These are phyloP conservation scores for Stratiolaelaps scimitus DNA, from an alignment of 1,140 invertebrate genomes.

Conservation along the genomic window DNA sequence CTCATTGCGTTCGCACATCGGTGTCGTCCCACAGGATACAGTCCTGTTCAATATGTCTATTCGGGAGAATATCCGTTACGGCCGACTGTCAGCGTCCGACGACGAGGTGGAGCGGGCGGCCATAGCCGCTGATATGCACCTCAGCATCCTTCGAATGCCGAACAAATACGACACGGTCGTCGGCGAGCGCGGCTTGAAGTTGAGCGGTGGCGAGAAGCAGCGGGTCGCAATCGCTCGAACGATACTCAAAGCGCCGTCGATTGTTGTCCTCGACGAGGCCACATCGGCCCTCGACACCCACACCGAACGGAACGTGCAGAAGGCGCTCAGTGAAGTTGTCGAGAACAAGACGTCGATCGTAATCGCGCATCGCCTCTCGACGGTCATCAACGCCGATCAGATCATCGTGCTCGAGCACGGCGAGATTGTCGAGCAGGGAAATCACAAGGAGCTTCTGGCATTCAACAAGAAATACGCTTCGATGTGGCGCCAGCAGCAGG, in stretches of 20 bases:
- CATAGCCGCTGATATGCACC: conserved; percentile 81
- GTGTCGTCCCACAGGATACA: conserved; percentile 93
- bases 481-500: conserved; percentile 78
- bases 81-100: conserved; percentile 59
- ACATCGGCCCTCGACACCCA: conserved; percentile 42
- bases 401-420: conserved; percentile 81
- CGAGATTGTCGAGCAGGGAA: conserved; percentile 76
- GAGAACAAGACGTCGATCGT: conserved; percentile 77
- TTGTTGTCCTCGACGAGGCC: conserved; percentile 75
- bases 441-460: conserved; percentile 61
- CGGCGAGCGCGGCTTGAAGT: conserved; percentile 44
- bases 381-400: conserved; percentile 80
- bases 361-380: conserved; percentile 76
- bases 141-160: conserved; percentile 71
- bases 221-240: conserved; percentile 82
- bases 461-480: conserved; percentile 56
- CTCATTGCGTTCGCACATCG: conserved; percentile 61
- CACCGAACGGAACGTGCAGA: conserved; percentile 42
- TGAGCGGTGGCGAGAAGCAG: conserved; percentile 76
- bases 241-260: conserved; percentile 68
- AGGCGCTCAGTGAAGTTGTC: conserved; percentile 59
- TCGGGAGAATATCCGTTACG: conserved; percentile 90
- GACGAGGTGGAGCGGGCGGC: conserved; percentile 76
- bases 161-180: conserved; percentile 42
- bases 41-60: conserved; percentile 83